Evolutionary conservation across 1,140 invertebrate genomes (phyloP).

Genomic region (Pygmarrhopalites habei): DNA sequence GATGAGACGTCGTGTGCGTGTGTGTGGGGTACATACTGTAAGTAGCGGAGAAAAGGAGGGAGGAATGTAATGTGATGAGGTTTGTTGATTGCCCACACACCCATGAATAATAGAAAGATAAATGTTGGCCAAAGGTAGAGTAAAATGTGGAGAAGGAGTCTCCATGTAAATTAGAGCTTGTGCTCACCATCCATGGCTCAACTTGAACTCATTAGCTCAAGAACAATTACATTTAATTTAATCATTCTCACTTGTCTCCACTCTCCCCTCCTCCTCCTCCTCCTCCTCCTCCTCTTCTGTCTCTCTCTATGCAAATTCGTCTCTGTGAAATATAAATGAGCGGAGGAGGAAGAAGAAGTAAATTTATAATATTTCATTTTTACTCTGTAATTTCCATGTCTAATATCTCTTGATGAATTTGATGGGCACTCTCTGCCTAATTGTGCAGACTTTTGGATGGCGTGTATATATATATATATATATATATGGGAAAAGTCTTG

Average conservation of each 20-base stretch:
- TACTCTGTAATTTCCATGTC: no score
- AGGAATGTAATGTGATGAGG: no score
- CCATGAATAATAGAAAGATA: neutral
- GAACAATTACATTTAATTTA: constrained; percentile 7
- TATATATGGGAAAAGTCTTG: no score
- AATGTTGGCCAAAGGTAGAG: neutral
- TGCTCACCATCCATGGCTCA: neutral
- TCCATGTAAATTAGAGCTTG: neutral
- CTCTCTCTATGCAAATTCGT: neutral
- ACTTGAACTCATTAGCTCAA: constrained; percentile 7
- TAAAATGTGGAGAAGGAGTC: neutral
- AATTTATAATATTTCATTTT: no score
- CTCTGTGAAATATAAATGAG: neutral
- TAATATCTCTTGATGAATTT: no score
- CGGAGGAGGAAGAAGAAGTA: neutral
- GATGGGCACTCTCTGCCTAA: no score
- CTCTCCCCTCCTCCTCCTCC: neutral
- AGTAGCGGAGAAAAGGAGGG: no score
- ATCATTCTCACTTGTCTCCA: neutral
- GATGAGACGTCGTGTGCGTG: no score
- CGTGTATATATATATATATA: no score
- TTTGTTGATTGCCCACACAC: neutral
- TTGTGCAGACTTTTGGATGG: no score
- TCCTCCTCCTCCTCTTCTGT: neutral
- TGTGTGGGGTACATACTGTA: no score